Base-by-base conservation (phyloP, 2,113 vertebrate genomes). In the Sylvietta virens region DNA sequence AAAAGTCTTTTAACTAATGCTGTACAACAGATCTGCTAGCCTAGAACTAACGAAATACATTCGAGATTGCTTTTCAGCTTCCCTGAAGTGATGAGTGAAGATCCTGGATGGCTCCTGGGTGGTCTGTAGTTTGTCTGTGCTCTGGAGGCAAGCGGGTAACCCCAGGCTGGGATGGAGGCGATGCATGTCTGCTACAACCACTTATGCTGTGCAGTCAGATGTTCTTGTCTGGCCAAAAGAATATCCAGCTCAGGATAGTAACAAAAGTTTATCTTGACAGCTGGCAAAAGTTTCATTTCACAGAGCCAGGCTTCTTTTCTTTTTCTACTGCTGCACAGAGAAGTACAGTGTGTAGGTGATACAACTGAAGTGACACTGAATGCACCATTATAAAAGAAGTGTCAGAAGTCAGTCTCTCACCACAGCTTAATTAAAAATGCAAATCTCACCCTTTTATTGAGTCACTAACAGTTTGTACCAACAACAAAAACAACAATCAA, bases 401-500 rank as follows among this genome's bases (percentile, higher is more conserved):
- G 7, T 64, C 69, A 54, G 21, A 88, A 89, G 23, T 72, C 20
- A 85, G 37, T 87, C 45, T 69, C n/a, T 77, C 58, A 86, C 44
- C 65, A 86, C 40, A 60, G 67, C 27, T 70, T 79, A 78, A 92
- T 95, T 83, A 96, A 95, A 96, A 95, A 92, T 22, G 39, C 42
- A 61, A 69, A 51, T 69, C 11, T 94, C 74, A 67, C 65, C 40
- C 33, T 86, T 98, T 98, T 98, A 97, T 98, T 98, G 45, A 90
- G 80, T 94, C 67, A 95, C n/a, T 88, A 81, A 95, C 24, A 82
- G 42, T 92, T 88, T 89, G 70, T 95, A 98, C 87, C 85, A 92
- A 93, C 51, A 86, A 80, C 54, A 53, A 64, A 57, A 93, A 95
- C 84, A 96, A 94, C 23, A 53, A 78, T 24, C 20, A 92, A 96